Evolutionary conservation across 2,113 vertebrate species (phyloP), one percentile per base, ranked within the genome.

Genomic region (Rhinoderma darwinii): DNA sequence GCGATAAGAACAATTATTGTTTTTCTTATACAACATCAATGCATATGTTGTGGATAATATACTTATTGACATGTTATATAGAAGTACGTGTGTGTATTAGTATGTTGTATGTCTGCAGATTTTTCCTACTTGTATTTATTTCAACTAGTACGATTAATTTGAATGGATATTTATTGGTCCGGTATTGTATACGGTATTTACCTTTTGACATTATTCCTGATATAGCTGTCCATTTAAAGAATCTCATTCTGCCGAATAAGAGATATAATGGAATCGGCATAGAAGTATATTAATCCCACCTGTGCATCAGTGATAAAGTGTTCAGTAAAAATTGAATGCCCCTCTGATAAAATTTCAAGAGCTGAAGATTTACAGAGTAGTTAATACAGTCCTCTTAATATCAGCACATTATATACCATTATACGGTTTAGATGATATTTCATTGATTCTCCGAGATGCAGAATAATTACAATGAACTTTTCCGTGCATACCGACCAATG

Each of bases 281-380:
- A 41, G 44, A 12, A 81, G 37, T 41, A 25, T 11, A 59, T 39
- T 59, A 59, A 80, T n/a, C 32, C 51, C 37, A 63, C 39, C 78
- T 63, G 78, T 63, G n/a, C 35, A n/a, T 81, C 2, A 43, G 78
- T 61, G 56, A 32, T 41, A 15, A 50, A 61, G 54, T n/a, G 51
- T n/a, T 61, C 56, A 25, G 56, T 63, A 44, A 18, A 59, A 82
- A 43, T 37, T 63, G 79, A 82, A 82, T 63, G 79, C 9, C 43
- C 39, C 37, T 61, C 35, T 43, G 20, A 18, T 82, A 63, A 30
- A 44, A 63, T 63, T 32, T 27, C 10, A 14, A 15, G 32, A 61
- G 54, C 37, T 61, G 56, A 43, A 63, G 12, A 43, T 63, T 11
- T 59, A 32, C 63, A 66, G 63, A 66, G 30, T 30, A 32, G 63